A percentile compares a stretch with the other conserved stretches of the same genome.
phyloP scores from a whole-genome alignment of 2,888 invertebrate species.

The Dryocosmus kuriphilus region DNA sequence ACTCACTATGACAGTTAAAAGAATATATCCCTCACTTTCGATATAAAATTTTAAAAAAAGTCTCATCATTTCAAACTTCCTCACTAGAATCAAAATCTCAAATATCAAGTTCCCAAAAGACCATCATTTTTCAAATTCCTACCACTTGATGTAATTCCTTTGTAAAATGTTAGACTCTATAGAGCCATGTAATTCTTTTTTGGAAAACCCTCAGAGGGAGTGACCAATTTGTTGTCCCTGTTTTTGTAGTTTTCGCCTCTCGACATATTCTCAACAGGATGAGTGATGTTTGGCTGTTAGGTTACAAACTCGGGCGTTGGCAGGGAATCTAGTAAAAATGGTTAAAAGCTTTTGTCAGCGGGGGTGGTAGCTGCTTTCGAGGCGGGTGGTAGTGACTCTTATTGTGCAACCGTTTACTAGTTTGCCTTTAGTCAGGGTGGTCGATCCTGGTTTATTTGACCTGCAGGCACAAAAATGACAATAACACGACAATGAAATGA shows the following conservation, averaged over 20 bases:
- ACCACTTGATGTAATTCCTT: not conserved
- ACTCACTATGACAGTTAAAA: no score
- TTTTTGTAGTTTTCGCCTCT: constrained; percentile 26
- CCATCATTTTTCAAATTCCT: not conserved
- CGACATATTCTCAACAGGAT: constrained; percentile 12
- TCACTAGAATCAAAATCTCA: not conserved
- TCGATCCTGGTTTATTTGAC: constrained; percentile 41
- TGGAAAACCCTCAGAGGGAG: constrained; percentile 15
- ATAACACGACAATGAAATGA: not conserved
- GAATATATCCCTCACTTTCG: not conserved
- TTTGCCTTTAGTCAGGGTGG: constrained; percentile 57
- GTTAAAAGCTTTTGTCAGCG: constrained; percentile 70
- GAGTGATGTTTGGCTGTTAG: constrained; percentile 50
- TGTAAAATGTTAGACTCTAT: not conserved
- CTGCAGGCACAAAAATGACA: constrained; percentile 30
- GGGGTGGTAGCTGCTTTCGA: constrained; percentile 60
- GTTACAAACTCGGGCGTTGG: constrained; percentile 45
- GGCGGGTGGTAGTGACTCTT: constrained; percentile 55
- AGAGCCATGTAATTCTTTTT: constrained; percentile 2
- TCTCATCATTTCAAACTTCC: not conserved
- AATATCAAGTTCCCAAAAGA: not conserved
- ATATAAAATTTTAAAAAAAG: not conserved
- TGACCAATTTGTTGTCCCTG: constrained; percentile 13
- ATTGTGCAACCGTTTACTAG: constrained; percentile 64
- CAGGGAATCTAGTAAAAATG: constrained; percentile 56